phyloP scores from a whole-genome alignment of 2,888 invertebrate species.

The Agriopis aurantiaria region DNA sequence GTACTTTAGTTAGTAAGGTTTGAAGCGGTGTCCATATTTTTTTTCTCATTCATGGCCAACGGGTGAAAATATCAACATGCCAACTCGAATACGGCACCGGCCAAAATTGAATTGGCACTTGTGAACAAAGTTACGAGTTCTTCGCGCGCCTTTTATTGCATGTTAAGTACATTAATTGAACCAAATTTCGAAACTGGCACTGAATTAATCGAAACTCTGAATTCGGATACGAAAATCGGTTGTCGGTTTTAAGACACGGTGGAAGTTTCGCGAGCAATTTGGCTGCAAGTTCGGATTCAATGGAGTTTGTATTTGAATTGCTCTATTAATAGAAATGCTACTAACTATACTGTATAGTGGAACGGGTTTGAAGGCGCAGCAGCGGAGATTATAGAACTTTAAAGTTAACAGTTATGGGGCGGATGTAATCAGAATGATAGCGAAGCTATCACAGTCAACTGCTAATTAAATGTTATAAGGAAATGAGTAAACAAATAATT shows the following conservation, averaged over 20 bases:
- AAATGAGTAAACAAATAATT: neutral
- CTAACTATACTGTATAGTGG: neutral
- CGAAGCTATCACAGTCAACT: conserved; percentile 2
- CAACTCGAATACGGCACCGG: conserved; percentile 30
- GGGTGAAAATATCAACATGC: conserved; percentile 44
- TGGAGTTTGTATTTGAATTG: conserved; percentile 52
- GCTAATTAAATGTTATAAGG: conserved; percentile 15
- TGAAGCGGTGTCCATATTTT: neutral
- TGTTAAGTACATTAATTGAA: conserved; percentile 78
- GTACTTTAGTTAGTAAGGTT: neutral
- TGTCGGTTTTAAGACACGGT: conserved; percentile 49
- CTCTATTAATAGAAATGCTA: conserved; percentile 42
- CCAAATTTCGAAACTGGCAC: conserved; percentile 24
- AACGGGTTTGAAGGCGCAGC: conserved; percentile 14
- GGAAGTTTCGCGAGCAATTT: conserved; percentile 52
- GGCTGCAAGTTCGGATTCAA: conserved; percentile 44
- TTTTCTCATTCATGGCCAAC: neutral
- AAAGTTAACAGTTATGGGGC: conserved; percentile 15
- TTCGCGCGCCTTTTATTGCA: conserved; percentile 76
- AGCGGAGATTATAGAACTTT: conserved; percentile 26
- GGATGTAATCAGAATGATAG: conserved; percentile 23
- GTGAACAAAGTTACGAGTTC: conserved; percentile 73
- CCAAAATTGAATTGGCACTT: conserved; percentile 74
- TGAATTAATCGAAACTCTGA: conserved; percentile 66
- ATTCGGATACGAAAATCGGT: conserved; percentile 68